phyloP scores from a whole-genome alignment of 2,113 vertebrate species.

The Cynopterus brachyotis region DNA sequence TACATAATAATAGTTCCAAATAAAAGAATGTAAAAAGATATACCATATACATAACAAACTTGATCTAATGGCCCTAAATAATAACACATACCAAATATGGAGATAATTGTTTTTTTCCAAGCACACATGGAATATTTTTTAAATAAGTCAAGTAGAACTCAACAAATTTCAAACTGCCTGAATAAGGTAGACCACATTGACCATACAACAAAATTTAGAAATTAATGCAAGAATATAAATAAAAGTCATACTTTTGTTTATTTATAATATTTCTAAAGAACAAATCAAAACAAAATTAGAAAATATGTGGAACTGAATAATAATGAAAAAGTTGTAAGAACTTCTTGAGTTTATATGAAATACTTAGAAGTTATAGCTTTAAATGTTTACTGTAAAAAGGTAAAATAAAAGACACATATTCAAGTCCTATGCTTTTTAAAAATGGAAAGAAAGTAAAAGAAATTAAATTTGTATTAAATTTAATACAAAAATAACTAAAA shows the following conservation, averaged over 20 bases:
- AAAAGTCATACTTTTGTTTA: not conserved
- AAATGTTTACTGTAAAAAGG: not conserved
- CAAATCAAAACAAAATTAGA: not conserved
- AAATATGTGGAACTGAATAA: not conserved
- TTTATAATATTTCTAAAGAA: not conserved
- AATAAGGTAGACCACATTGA: not conserved
- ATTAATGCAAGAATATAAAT: not conserved
- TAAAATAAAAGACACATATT: not conserved
- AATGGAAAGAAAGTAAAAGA: not conserved
- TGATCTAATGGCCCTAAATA: not conserved
- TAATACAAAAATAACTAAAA: not conserved
- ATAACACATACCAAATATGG: not conserved
- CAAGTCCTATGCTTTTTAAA: not conserved
- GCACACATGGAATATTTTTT: not conserved
- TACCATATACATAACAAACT: not conserved
- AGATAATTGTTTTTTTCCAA: not conserved
- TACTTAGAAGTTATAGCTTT: not conserved
- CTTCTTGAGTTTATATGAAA: not conserved
- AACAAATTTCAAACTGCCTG: not conserved
- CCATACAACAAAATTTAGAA: not conserved
- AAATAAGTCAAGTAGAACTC: not conserved
- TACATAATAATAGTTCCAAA: not conserved
- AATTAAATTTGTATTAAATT: not conserved
- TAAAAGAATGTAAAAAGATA: not conserved
- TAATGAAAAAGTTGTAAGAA: not conserved